Conservation (phyloP, 1,140 invertebrate species). For the Teleopsis dalmanni region DNA sequence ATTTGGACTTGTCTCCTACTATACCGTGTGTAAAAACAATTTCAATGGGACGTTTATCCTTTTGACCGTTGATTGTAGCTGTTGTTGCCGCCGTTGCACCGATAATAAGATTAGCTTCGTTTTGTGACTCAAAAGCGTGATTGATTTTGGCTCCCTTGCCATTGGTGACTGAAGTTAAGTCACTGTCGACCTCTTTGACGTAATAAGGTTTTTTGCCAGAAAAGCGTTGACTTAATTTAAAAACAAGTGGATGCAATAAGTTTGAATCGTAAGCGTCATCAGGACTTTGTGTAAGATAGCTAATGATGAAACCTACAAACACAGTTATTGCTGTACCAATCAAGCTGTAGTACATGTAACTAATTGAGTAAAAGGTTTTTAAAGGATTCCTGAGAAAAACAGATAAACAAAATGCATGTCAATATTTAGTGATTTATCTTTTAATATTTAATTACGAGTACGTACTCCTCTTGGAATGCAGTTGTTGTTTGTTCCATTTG, state of each 20-base stretch:
- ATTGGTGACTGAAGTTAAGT: conserved; percentile 18
- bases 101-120: conserved; percentile 16
- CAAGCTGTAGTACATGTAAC: conserved; percentile 70
- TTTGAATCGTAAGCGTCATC: conserved; percentile 61
- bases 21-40: conserved; percentile 8
- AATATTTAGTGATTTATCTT: neutral
- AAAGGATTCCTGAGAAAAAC: conserved; percentile 49
- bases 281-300: conserved; percentile 54
- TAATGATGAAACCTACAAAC: conserved; percentile 56
- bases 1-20: neutral
- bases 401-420: neutral
- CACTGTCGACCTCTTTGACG: conserved; percentile 28
- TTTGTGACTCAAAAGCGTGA: conserved; percentile 28
- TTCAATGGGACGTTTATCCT: conserved; percentile 13
- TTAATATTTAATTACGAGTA: neutral
- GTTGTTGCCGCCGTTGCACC: neutral
- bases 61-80: conserved; percentile 1
- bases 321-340: conserved; percentile 61
- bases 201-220: conserved; percentile 33
- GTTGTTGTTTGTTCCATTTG: conserved; percentile 18
- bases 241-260: conserved; percentile 56
- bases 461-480: conserved; percentile 20
- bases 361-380: conserved; percentile 56
- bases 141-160: conserved; percentile 32
- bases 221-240: conserved; percentile 33